Conservation (phyloP, 2,797 vertebrate genomes). For the Margarornis squamiger region DNA sequence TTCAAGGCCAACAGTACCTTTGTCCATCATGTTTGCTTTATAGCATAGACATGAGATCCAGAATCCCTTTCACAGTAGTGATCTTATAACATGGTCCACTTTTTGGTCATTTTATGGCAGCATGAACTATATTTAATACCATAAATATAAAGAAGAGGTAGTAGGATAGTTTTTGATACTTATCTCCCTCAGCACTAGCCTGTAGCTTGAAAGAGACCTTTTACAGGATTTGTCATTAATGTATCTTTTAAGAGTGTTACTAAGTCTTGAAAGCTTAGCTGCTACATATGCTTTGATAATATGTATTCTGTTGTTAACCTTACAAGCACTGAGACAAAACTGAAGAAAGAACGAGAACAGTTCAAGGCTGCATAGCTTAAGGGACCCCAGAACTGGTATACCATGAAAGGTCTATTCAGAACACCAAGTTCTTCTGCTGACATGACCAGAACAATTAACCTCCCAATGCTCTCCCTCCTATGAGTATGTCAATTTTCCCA, state of each 20-base stretch:
- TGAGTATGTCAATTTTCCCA: background rate
- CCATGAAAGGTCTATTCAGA: background rate
- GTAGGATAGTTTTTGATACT: background rate
- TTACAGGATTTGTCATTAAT: background rate
- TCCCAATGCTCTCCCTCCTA: background rate
- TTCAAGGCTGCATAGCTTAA: background rate
- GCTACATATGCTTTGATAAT: background rate
- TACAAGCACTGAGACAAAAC: background rate
- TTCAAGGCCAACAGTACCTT: background rate
- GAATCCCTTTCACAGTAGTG: background rate
- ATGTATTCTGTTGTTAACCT: background rate
- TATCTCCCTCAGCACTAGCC: background rate
- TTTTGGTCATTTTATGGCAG: background rate
- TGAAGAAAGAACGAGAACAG: background rate
- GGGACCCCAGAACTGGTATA: fast-evolving
- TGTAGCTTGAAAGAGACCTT: background rate
- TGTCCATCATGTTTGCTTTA: background rate
- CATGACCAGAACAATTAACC: background rate
- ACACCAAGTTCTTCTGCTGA: background rate
- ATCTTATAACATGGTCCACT: background rate
- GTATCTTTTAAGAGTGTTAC: background rate
- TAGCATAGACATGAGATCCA: background rate
- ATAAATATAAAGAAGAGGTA: background rate
- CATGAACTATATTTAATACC: background rate
- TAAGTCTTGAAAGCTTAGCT: background rate